Evolutionary conservation across 1,140 invertebrate species (phyloP).

Genomic region (Conus betulinus): DNA sequence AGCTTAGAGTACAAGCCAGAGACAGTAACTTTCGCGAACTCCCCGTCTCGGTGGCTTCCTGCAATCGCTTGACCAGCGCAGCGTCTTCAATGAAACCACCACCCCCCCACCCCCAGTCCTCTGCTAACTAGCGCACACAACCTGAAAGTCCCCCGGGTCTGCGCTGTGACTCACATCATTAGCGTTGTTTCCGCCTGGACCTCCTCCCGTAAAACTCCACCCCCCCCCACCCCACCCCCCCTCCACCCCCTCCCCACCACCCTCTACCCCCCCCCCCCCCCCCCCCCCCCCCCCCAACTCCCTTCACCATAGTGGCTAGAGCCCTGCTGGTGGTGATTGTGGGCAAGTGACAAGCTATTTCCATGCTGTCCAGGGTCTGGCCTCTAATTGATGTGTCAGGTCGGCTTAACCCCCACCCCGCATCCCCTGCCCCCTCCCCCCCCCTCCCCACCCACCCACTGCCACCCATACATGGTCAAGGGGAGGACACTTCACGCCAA

Average conservation of each 20-base stretch:
- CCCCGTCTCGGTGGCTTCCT: no score
- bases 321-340: neutral
- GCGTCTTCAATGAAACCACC: no score
- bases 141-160: no score
- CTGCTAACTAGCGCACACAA: no score
- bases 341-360: slow-evolving; percentile 21
- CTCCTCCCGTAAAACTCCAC: neutral
- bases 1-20: no score
- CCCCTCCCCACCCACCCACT: neutral
- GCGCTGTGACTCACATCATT: no score
- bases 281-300: neutral
- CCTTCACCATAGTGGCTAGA: neutral
- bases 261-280: neutral
- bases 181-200: neutral
- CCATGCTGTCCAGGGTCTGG: neutral
- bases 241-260: neutral
- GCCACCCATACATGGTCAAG: no score
- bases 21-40: no score
- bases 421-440: neutral
- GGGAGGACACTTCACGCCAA: no score
- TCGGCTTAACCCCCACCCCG: neutral
- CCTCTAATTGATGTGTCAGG: slow-evolving; percentile 27
- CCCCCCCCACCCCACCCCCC: neutral
- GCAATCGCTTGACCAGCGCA: no score
- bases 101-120: no score